These are phyloP conservation scores for Paraplagusia blochii DNA, from an alignment of 2,113 vertebrate species.

Conservation along the genomic window DNA sequence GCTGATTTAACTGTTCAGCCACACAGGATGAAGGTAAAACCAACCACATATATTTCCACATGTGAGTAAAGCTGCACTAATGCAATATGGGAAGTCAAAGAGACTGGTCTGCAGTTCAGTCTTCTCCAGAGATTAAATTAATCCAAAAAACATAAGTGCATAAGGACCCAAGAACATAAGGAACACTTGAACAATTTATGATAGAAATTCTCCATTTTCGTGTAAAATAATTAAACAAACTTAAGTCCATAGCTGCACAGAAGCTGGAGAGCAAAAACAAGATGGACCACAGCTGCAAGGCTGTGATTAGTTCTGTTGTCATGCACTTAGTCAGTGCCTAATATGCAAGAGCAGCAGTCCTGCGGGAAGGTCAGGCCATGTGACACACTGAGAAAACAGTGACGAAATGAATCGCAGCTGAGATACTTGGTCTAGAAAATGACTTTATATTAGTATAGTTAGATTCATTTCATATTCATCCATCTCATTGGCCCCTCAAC, in stretches of 20 bases:
- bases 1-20: neutral
- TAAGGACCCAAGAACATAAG: no score
- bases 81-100: no score
- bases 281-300: slow-evolving; percentile 49
- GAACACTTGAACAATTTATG: no score
- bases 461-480: no score
- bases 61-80: no score
- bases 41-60: no score
- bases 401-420: slow-evolving; percentile 37
- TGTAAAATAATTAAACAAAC: slow-evolving; percentile 22
- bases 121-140: neutral
- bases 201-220: neutral
- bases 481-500: no score
- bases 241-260: slow-evolving; percentile 35
- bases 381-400: slow-evolving; percentile 50
- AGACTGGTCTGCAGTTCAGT: no score
- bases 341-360: slow-evolving; percentile 64
- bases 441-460: no score
- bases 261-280: slow-evolving; percentile 28
- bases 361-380: slow-evolving; percentile 55
- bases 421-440: no score
- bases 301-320: slow-evolving; percentile 61
- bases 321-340: slow-evolving; percentile 64
- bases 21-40: slow-evolving; percentile 4
- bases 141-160: neutral